Conservation (phyloP, 2,888 invertebrate species). For the Himalopsyche tibetana region DNA sequence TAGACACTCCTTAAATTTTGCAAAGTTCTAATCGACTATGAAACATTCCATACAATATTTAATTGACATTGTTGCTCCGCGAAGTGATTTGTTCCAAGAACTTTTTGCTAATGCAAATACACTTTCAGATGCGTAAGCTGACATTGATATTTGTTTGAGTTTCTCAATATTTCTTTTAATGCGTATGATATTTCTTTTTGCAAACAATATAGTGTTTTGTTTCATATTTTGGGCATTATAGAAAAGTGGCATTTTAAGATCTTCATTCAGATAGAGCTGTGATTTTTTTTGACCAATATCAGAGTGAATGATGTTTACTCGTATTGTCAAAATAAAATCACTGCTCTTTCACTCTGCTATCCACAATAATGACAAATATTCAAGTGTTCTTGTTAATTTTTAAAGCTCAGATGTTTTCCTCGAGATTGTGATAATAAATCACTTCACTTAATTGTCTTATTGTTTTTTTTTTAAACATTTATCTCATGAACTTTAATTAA, state of each 20-base stretch:
- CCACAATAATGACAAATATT: slow-evolving; percentile 60
- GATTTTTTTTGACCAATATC: slow-evolving; percentile 19
- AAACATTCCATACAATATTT: too few relatives aligned
- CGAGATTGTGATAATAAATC: slow-evolving; percentile 20
- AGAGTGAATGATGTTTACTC: not conserved
- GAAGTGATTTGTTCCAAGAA: too few relatives aligned
- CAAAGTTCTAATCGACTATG: too few relatives aligned
- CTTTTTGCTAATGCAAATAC: too few relatives aligned
- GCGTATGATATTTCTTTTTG: not conserved
- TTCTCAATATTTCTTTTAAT: too few relatives aligned
- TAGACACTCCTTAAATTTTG: too few relatives aligned
- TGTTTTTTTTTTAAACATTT: not conserved
- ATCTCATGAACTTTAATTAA: too few relatives aligned
- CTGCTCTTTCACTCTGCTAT: not conserved
- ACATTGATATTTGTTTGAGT: too few relatives aligned
- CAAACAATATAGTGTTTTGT: not conserved
- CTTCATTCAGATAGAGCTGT: slow-evolving; percentile 29
- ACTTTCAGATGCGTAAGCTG: too few relatives aligned
- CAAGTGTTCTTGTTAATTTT: slow-evolving; percentile 61
- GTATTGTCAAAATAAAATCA: slow-evolving; percentile 21
- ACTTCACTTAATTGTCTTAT: not conserved
- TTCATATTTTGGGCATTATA: slow-evolving; percentile 55
- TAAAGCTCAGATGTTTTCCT: slow-evolving; percentile 19
- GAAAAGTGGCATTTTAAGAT: slow-evolving; percentile 39
- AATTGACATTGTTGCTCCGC: too few relatives aligned